phyloP scores from a whole-genome alignment of 2,113 vertebrate genomes.

The Gobio gobio region DNA sequence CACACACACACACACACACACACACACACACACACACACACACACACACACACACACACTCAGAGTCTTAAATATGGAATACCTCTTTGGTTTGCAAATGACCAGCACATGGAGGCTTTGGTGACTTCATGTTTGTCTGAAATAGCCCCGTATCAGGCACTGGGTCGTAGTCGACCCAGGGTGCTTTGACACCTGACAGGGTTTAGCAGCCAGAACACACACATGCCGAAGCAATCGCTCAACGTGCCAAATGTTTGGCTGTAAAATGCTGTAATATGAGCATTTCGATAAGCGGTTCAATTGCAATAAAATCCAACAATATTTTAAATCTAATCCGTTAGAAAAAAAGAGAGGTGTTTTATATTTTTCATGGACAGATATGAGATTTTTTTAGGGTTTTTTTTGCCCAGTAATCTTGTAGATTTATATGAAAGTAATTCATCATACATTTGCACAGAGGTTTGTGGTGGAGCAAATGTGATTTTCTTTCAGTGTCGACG shows the following conservation, averaged over 20 bases:
- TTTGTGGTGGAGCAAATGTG: neutral
- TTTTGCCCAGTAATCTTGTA: neutral
- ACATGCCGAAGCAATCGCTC: neutral
- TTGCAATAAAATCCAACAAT: neutral
- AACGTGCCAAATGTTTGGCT: neutral
- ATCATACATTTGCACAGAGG: neutral
- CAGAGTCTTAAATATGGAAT: conserved; percentile 38
- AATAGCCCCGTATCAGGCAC: neutral
- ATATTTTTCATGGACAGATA: neutral
- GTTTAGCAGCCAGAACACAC: neutral
- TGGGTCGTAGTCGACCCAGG: neutral
- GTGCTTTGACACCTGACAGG: neutral
- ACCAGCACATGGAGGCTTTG: conserved; percentile 4
- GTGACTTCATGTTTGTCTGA: neutral
- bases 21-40: neutral
- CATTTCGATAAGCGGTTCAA: neutral
- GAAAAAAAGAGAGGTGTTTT: neutral
- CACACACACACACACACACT: neutral
- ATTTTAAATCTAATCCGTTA: neutral
- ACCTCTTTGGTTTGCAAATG: neutral
- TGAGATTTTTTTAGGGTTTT: neutral
- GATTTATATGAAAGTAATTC: neutral
- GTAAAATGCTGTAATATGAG: neutral
- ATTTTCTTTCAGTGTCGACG: neutral
- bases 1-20: neutral